Conservation (phyloP, 2,797 vertebrate species). For the Hyperoplus immaculatus region DNA sequence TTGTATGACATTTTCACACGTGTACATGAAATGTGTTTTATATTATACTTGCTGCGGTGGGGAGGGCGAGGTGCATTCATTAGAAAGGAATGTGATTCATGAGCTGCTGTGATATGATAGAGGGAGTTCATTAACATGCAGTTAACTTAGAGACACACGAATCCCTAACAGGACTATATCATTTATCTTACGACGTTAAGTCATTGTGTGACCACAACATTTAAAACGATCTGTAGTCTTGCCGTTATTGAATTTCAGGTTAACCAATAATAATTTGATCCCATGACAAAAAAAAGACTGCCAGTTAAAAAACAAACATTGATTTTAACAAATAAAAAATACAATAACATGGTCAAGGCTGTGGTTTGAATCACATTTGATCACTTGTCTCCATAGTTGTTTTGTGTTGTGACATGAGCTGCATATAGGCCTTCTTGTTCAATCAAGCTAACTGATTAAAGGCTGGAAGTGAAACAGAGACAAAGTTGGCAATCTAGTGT, state of each 20-base stretch:
- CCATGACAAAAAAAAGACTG: background rate
- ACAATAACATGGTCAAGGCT: background rate
- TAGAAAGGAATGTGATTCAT: constrained; percentile 79
- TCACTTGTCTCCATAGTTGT: background rate
- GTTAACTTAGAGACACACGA: constrained; percentile 27
- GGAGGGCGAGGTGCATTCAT: constrained; percentile 74
- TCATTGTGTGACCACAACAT: background rate
- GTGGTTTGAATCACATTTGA: background rate
- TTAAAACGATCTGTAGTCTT: background rate
- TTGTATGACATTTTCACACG: background rate
- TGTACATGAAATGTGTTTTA: background rate
- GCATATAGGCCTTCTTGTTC: background rate
- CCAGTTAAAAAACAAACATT: background rate
- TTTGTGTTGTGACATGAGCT: background rate
- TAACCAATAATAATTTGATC: background rate
- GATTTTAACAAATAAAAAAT: background rate
- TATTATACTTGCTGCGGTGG: constrained; percentile 34
- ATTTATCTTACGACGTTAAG: background rate
- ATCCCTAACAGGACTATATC: background rate
- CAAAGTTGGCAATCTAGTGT: background rate
- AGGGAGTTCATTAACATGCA: constrained; percentile 44
- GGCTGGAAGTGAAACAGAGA: background rate
- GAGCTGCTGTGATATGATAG: constrained; percentile 59
- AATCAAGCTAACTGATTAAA: background rate
- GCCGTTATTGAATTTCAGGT: background rate